phyloP scores from a whole-genome alignment of 64 coral and sea anemone species.

The Trachythela sp. region DNA sequence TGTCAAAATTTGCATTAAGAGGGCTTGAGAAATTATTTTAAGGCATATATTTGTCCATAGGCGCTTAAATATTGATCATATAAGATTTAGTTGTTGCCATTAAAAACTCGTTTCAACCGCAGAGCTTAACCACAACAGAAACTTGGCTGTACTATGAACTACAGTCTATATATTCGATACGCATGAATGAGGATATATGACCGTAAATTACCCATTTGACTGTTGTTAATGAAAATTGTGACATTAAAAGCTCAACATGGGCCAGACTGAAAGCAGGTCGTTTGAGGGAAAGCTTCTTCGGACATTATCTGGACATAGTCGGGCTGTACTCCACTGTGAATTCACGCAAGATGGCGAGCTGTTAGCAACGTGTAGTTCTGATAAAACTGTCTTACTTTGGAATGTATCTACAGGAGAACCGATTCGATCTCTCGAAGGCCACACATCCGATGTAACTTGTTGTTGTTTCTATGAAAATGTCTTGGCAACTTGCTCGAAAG shows the following conservation, averaged over 20 bases:
- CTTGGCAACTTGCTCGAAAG: background rate
- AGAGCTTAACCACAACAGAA: background rate
- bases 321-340: background rate
- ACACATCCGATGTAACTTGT: background rate
- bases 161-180: background rate
- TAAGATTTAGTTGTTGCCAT: background rate
- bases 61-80: background rate
- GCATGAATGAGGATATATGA: background rate
- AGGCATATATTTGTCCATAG: no score
- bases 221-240: background rate
- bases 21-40: background rate
- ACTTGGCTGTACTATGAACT: background rate
- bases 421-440: background rate
- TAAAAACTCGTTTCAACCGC: background rate
- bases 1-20: background rate
- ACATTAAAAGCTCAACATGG: background rate
- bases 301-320: background rate
- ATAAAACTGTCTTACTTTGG: background rate
- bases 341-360: background rate
- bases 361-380: background rate
- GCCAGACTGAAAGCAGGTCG: background rate
- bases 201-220: no score
- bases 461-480: constrained; percentile 10
- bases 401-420: background rate
- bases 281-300: background rate